Percentiles rank a stretch among this genome's conserved stretches.
phyloP scores from a whole-genome alignment of 2,888 invertebrate species.

The Papilio demoleus region DNA sequence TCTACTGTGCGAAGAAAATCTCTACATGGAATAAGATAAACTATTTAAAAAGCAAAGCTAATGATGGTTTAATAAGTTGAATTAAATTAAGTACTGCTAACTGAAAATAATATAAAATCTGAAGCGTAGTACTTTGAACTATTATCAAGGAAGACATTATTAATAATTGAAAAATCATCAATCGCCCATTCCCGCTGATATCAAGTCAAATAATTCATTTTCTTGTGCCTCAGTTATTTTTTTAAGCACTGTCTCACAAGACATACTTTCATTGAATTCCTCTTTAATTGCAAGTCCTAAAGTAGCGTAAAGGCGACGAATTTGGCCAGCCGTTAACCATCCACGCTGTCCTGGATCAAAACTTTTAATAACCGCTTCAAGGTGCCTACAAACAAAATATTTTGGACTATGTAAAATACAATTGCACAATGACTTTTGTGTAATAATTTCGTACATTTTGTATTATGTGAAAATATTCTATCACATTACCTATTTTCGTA shows the following conservation, averaged over 20 bases:
- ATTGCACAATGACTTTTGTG: neutral
- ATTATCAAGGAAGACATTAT: too few relatives aligned
- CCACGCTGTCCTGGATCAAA: constrained; percentile 75
- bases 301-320: constrained; percentile 62
- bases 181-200: constrained; percentile 54
- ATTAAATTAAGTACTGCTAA: too few relatives aligned
- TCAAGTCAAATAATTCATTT: constrained; percentile 57
- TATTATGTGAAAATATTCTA: neutral
- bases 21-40: constrained; percentile 82
- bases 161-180: neutral
- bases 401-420: too few relatives aligned
- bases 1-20: constrained; percentile 91
- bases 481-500: constrained; percentile 64
- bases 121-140: too few relatives aligned
- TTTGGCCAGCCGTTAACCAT: constrained; percentile 71
- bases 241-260: constrained; percentile 55
- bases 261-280: constrained; percentile 53
- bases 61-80: too few relatives aligned
- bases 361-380: constrained; percentile 71
- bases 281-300: constrained; percentile 61
- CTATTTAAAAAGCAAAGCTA: too few relatives aligned
- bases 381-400: constrained; percentile 56
- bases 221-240: constrained; percentile 61
- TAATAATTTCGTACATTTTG: too few relatives aligned
- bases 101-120: too few relatives aligned